Percentiles rank a stretch among this genome's conserved stretches.
Conservation (phyloP, 1,140 invertebrate genomes). For the Orchestia grillus region DNA sequence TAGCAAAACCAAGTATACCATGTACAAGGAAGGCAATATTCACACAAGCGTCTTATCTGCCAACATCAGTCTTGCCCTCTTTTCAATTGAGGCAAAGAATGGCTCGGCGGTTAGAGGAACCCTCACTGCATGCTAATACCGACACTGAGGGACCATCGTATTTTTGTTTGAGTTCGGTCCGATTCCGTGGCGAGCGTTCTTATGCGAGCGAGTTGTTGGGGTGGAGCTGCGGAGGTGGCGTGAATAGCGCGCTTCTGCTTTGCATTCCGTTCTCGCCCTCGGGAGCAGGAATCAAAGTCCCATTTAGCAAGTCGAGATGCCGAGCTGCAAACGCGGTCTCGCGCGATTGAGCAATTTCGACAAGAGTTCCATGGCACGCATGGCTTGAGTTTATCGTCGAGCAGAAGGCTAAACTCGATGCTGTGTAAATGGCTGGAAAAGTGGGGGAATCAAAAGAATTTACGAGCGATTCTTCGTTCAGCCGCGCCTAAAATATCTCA, state of each 20-base stretch:
- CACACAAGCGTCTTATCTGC: background rate
- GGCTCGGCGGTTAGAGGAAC: constrained; percentile 5
- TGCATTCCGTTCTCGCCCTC: background rate
- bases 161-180: background rate
- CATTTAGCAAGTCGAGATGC: constrained; percentile 5
- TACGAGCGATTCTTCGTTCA: background rate
- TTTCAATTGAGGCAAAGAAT: background rate
- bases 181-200: background rate
- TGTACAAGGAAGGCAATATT: background rate
- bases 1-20: background rate
- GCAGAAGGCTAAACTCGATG: background rate
- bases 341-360: constrained; percentile 21
- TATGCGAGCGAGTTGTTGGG: background rate
- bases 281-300: constrained; percentile 17
- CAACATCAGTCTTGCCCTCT: background rate
- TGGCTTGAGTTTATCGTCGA: background rate
- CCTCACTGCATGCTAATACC: background rate
- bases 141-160: background rate
- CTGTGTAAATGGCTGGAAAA: background rate
- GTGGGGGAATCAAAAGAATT: background rate
- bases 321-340: background rate
- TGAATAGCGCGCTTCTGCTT: background rate
- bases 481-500: background rate
- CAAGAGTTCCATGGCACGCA: background rate
- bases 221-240: background rate